Evolutionary conservation across 1,140 invertebrate species (phyloP).

Genomic region (Drosophila prosaltans): DNA sequence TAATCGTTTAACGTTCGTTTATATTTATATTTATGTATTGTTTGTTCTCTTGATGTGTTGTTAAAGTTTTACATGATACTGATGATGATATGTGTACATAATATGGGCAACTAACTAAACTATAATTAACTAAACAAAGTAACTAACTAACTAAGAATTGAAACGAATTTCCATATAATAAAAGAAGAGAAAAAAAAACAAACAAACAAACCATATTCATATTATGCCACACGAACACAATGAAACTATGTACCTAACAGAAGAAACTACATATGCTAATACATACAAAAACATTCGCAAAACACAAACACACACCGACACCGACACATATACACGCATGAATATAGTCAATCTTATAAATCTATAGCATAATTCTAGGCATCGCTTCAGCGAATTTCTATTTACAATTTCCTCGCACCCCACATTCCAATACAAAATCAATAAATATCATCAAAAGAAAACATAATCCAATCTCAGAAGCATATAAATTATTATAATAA

Average conservation of each 20-base stretch:
- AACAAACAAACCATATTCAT: slow-evolving; percentile 7
- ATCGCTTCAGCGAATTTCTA: slow-evolving; percentile 64
- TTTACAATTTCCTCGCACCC: slow-evolving; percentile 58
- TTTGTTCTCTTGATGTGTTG: slow-evolving; percentile 66
- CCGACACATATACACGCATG: slow-evolving; percentile 11
- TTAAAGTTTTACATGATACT: slow-evolving; percentile 43
- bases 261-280: slow-evolving; percentile 66
- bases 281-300: slow-evolving; percentile 4
- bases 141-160: slow-evolving; percentile 9
- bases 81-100: slow-evolving; percentile 10
- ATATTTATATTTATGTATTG: slow-evolving; percentile 36
- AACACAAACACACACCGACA: slow-evolving; percentile 31
- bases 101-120: slow-evolving; percentile 22
- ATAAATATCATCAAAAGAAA: slow-evolving; percentile 25
- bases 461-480: slow-evolving; percentile 63
- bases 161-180: slow-evolving; percentile 58
- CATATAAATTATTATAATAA: slow-evolving; percentile 50
- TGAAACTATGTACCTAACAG: slow-evolving; percentile 80
- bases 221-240: slow-evolving; percentile 64
- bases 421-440: slow-evolving; percentile 16
- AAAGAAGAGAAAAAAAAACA: not conserved
- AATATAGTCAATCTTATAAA: slow-evolving; percentile 16
- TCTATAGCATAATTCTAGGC: slow-evolving; percentile 47
- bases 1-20: slow-evolving; percentile 41
- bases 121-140: slow-evolving; percentile 6